A percentile compares a stretch with the other conserved stretches of the same genome.
Evolutionary conservation across 2,113 vertebrate genomes (phyloP).

Genomic region (Glaucidium brasilianum): DNA sequence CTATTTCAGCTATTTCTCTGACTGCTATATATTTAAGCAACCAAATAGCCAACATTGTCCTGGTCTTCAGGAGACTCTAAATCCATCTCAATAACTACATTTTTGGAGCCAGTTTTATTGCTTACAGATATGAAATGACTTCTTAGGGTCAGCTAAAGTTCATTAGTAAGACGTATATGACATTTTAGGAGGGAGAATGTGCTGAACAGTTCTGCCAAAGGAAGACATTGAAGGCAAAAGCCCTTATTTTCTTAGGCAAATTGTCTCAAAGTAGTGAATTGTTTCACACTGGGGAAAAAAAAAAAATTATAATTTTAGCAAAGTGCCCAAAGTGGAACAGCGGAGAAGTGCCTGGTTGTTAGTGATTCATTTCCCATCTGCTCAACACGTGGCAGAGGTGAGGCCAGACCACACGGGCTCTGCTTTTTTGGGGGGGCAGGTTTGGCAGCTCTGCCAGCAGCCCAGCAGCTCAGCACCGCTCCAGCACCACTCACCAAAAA

Average conservation of each 20-base stretch:
- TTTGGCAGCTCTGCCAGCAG: background rate
- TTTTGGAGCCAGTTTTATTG: background rate
- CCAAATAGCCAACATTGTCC: background rate
- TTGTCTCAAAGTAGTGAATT: background rate
- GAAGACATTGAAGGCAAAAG: background rate
- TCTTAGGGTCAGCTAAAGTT: background rate
- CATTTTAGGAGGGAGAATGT: background rate
- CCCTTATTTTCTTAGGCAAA: background rate
- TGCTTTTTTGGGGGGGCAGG: background rate
- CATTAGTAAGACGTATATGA: background rate
- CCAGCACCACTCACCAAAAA: background rate
- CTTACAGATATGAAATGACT: background rate
- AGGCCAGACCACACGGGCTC: background rate
- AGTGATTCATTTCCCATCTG: background rate
- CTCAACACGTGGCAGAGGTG: background rate
- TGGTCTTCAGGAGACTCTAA: background rate
- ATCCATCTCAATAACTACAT: background rate
- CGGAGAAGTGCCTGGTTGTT: background rate
- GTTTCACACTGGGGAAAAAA: fast-evolving
- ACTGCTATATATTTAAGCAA: background rate
- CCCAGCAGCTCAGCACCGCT: background rate
- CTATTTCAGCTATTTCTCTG: background rate
- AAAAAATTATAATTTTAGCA: background rate
- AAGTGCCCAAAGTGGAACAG: background rate
- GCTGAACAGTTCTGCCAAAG: background rate